Base-by-base conservation (phyloP, 2,888 invertebrate species). In the Cabera pusaria region DNA sequence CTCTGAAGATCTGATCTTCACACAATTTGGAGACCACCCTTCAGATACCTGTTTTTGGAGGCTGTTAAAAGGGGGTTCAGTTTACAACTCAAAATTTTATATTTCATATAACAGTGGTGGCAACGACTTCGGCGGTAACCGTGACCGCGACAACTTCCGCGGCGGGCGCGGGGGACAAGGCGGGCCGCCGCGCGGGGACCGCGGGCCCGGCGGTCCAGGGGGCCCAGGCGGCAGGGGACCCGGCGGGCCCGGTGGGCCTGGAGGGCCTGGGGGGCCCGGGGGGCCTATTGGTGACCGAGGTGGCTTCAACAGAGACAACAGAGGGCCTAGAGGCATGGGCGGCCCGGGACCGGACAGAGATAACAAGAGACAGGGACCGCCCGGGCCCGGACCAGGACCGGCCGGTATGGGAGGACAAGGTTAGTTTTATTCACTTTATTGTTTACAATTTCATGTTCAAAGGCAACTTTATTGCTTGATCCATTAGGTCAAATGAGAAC, bases 141-240 rank as follows among this genome's bases (percentile, higher is more conserved):
- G 76, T 17, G 71, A 69, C 8, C 65, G 73, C 12, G 72, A 69
- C 41, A 59, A 60, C 8, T 71, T 67, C 64, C 70, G 73, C 39
- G 75, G 77, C 3, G 71, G 70, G 0, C 59, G 64, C 1, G 63
- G 58, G 1, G 55, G 57, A 3, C 14, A 3, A 2, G 14, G 14
- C 1, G 45, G 42, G 18, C 49, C 44, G 1, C 48, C 46, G 1
- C 49, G 48, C 0, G 38, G 31, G 14, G 43, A 47, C 11, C 53
- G 56, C 4, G 56, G 56, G 0, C 56, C 44, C 17, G 56, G 53
- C 12, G 54, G 54, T 6, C 56, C 52, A 6, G 60, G 64, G 1
- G 63, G 64, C n/a, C 59, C 64, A 4, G 56, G 64, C n/a, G 69
- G 53, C 8, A 27, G 55, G 1, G 50, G 42, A 8, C 49, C 53